Evolutionary conservation across 2,888 invertebrate species (phyloP).

Genomic region (Polydrusus pterygomalis): DNA sequence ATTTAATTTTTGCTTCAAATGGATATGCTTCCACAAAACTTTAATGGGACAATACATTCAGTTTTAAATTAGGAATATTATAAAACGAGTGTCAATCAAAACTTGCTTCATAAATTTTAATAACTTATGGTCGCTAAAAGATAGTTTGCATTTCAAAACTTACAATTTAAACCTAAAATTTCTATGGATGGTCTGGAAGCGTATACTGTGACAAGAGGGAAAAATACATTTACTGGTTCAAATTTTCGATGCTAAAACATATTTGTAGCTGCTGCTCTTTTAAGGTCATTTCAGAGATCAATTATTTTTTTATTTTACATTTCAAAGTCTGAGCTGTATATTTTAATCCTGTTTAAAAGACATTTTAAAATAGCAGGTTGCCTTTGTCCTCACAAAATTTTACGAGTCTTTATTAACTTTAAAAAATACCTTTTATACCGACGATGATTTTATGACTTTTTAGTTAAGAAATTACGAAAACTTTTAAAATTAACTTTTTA

Average conservation of each 20-base stretch:
- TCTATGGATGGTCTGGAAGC: too few species aligned
- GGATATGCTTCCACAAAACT: not conserved
- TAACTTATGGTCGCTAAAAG: not conserved
- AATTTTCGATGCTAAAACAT: too few species aligned
- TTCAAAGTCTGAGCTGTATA: not conserved
- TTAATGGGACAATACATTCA: not conserved
- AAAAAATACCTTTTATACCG: not conserved
- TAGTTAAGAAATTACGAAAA: not conserved
- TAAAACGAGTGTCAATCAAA: too few species aligned
- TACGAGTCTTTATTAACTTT: not conserved
- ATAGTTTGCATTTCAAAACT: not conserved
- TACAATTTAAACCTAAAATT: too few species aligned
- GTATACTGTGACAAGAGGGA: too few species aligned
- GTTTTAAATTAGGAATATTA: not conserved
- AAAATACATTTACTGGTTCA: too few species aligned
- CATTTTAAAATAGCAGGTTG: not conserved
- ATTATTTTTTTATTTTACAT: not conserved
- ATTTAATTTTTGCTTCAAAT: slow-evolving; percentile 23
- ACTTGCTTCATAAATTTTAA: too few species aligned
- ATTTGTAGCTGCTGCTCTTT: too few species aligned
- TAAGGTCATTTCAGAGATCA: too few species aligned
- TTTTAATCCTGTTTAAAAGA: not conserved
- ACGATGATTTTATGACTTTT: slow-evolving; percentile 9
- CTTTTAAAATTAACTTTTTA: slow-evolving; percentile 12
- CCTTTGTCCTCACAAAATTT: not conserved